Evolutionary conservation across 2,797 vertebrate genomes (phyloP), one percentile per base, ranked within the genome.

Genomic region (Sphaeramia orbicularis): DNA sequence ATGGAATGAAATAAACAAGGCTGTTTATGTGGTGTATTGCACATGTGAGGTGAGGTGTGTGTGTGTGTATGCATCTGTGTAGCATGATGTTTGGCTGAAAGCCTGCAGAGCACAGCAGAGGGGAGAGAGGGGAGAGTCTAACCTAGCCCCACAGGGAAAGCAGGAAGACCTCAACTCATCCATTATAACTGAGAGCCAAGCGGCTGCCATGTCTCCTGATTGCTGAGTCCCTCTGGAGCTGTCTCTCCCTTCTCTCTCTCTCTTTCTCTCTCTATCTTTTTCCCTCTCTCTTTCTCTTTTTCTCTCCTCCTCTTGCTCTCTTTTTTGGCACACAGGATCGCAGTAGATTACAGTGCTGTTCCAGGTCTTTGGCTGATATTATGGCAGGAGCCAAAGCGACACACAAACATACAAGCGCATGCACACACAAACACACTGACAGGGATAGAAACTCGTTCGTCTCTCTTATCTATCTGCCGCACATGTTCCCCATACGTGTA

Each of bases 401-500:
- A n/a, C 49, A 59, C 74, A 77, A 53, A 81, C 52, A 60, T 42
- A 70, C 57, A 32, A 19, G 7, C 74, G 47, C 59, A 58, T 41
- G 37, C 66, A 65, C 64, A 63, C 73, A 81, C 83, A 81, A 27
- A 76, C 74, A 85, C 76, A 74, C 21, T 77, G 41, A 83, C 52
- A 66, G 51, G 63, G 76, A 63, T 71, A 76, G 78, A 35, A 87
- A 84, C 72, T 81, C 51, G 60, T 75, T 77, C 76, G 38, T 67
- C 74, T 72, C 66, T 83, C 89, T 93, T 94, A 94, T 94, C 94
- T 93, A 79, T 84, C 84, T 76, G 75, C 84, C 55, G 91, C 94
- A 94, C 92, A 93, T 93, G 92, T 91, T 91, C 71, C 86, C 83
- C 86, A 85, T 87, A 91, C 60, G 86, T 92, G 89, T 89, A 87